These are phyloP conservation scores for Echiichthys vipera DNA, from an alignment of 2,797 vertebrate genomes.

Conservation along the genomic window DNA sequence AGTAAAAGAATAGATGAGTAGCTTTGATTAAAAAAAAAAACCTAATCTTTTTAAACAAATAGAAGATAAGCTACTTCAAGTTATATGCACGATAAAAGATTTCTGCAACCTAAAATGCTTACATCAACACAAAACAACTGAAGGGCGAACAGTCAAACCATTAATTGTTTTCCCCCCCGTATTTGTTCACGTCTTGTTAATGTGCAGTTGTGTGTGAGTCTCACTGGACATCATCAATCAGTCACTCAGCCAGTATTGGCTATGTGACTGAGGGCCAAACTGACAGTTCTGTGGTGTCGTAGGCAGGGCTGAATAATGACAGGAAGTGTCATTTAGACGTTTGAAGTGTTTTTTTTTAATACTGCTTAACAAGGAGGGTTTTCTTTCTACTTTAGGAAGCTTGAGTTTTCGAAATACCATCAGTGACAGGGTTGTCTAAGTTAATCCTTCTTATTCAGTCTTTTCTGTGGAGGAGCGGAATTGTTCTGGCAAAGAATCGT, in stretches of 20 bases:
- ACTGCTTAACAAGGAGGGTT: conserved; percentile 56
- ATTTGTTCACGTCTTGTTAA: background rate
- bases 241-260: conserved; percentile 44
- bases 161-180: background rate
- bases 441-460: conserved; percentile 50
- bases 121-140: background rate
- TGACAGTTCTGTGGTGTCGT: conserved; percentile 65
- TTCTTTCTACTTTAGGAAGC: conserved; percentile 33
- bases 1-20: background rate
- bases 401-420: conserved; percentile 36
- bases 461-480: conserved; percentile 49
- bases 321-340: conserved; percentile 55
- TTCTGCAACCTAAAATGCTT: no score
- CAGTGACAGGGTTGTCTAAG: conserved; percentile 45
- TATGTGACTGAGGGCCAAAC: conserved; percentile 41
- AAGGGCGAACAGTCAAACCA: background rate
- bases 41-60: background rate
- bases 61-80: background rate
- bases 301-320: conserved; percentile 64
- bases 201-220: background rate
- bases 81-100: background rate
- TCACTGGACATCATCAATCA: conserved; percentile 62
- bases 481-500: conserved; percentile 26
- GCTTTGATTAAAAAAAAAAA: background rate
- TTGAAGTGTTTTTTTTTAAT: conserved; percentile 70